phyloP scores from a whole-genome alignment of 1,140 invertebrate species.

The Venturia canescens region DNA sequence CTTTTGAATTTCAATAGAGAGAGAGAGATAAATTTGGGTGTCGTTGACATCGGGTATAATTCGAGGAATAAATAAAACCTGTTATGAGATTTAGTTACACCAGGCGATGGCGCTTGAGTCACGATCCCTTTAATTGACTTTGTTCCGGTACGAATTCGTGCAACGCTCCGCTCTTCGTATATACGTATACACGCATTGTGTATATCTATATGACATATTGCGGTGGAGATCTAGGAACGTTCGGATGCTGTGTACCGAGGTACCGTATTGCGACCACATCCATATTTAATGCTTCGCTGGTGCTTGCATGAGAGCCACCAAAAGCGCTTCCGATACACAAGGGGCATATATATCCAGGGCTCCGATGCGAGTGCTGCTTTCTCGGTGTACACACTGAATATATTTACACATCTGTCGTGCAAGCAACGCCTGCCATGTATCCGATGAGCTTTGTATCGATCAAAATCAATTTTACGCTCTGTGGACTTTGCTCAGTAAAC shows the following conservation, averaged over 20 bases:
- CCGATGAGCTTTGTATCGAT: neutral
- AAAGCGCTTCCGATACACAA: slow-evolving; percentile 24
- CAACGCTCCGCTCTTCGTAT: neutral
- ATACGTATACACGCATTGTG: no score
- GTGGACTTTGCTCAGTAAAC: neutral
- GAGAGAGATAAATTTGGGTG: neutral
- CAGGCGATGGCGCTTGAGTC: neutral
- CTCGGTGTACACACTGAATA: neutral
- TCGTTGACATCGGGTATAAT: neutral
- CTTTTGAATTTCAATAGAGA: neutral
- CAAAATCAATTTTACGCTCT: neutral
- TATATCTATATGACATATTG: neutral
- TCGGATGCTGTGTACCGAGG: slow-evolving; percentile 3
- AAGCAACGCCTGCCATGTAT: neutral
- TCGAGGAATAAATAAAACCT: neutral
- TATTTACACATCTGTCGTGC: neutral
- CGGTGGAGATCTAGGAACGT: slow-evolving; percentile 15
- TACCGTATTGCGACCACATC: slow-evolving; percentile 25
- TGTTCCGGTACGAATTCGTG: neutral
- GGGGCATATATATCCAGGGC: slow-evolving; percentile 15
- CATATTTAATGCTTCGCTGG: slow-evolving; percentile 21
- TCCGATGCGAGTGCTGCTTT: slow-evolving; percentile 3
- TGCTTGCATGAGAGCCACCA: slow-evolving; percentile 16
- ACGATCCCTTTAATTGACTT: slow-evolving; percentile 1
- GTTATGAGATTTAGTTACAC: neutral